Conservation (phyloP, 2,888 invertebrate genomes). For the Agrilus mali region DNA sequence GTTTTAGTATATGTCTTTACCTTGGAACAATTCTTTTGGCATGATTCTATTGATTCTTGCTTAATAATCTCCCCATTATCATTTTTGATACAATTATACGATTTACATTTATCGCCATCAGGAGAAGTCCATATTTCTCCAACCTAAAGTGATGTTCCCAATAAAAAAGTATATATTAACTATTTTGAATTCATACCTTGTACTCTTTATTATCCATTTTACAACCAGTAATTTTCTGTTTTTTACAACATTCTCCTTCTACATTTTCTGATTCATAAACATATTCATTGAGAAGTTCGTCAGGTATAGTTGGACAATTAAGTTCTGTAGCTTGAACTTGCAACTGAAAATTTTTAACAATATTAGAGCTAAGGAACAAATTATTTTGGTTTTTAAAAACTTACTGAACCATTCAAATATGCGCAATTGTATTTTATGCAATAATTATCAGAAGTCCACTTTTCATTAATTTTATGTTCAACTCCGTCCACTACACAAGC, state of each 20-base stretch:
- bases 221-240: constrained; percentile 41
- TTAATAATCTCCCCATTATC: constrained; percentile 38
- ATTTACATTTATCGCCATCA: constrained; percentile 42
- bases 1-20: constrained; percentile 20
- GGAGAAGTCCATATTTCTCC: constrained; percentile 46
- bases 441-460: constrained; percentile 48
- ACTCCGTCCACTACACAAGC: constrained; percentile 40
- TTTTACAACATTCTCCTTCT: constrained; percentile 45
- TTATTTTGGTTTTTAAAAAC: constrained; percentile 6
- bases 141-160: constrained; percentile 24
- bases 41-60: constrained; percentile 41
- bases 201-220: constrained; percentile 36
- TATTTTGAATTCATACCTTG: constrained; percentile 27
- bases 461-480: constrained; percentile 36
- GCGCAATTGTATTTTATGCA: constrained; percentile 50
- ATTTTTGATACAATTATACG: constrained; percentile 37
- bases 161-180: too few species aligned
- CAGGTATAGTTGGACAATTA: constrained; percentile 38
- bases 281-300: constrained; percentile 35
- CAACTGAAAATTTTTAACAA: constrained; percentile 28
- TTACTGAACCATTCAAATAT: constrained; percentile 36
- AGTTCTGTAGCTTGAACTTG: constrained; percentile 42
- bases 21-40: constrained; percentile 36
- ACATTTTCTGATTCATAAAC: constrained; percentile 36
- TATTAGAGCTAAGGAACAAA: too few species aligned